phyloP scores from a whole-genome alignment of 2,797 vertebrate genomes.

The Naso thynnoides region DNA sequence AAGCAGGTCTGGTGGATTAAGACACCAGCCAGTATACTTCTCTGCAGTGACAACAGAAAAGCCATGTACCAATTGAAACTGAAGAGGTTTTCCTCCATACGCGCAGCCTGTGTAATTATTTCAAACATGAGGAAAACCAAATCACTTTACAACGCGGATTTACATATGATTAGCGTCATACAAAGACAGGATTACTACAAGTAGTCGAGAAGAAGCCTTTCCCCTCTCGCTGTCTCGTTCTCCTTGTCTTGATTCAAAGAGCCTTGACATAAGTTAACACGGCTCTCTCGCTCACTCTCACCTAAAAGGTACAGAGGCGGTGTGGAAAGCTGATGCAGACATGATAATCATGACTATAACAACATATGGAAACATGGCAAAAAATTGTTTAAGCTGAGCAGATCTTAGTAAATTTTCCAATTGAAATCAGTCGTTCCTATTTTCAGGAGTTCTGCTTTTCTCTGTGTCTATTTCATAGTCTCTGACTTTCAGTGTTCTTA shows the following conservation, averaged over 20 bases:
- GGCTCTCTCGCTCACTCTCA: constrained; percentile 45
- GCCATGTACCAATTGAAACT: constrained; percentile 75
- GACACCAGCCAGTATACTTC: constrained; percentile 64
- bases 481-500: not conserved
- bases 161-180: constrained; percentile 85
- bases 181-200: constrained; percentile 81
- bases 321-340: constrained; percentile 36
- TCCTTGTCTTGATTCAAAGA: constrained; percentile 76
- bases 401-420: not conserved
- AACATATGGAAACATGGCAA: constrained; percentile 7
- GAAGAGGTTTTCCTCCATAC: constrained; percentile 78
- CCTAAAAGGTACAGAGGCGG: constrained; percentile 44
- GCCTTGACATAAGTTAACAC: constrained; percentile 74
- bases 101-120: constrained; percentile 83
- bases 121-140: constrained; percentile 83
- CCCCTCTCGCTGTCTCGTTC: constrained; percentile 58
- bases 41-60: constrained; percentile 76
- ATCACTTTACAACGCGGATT: constrained; percentile 86
- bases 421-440: not conserved
- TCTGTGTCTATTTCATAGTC: not conserved
- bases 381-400: not conserved
- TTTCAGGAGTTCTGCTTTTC: not conserved
- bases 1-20: constrained; percentile 79
- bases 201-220: constrained; percentile 72
- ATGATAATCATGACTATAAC: constrained; percentile 39